Percentiles rank a stretch among this genome's conserved stretches.
phyloP scores from a whole-genome alignment of 2,888 invertebrate species.

The Leptinotarsa rubiginosa region DNA sequence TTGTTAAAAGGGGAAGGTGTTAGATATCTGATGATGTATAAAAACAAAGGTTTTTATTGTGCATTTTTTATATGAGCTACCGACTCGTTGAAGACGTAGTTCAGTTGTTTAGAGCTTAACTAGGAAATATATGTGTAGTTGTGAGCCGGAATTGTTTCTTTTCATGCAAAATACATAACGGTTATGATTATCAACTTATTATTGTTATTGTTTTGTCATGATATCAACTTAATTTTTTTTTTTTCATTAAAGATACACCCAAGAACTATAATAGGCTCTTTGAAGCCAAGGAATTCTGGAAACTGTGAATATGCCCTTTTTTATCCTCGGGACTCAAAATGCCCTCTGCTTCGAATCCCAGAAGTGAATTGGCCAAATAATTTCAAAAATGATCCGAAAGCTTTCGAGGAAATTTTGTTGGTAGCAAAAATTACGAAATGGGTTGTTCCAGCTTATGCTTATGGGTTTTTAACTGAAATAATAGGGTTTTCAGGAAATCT shows the following conservation, averaged over 20 bases:
- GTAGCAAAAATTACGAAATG: conserved; percentile 79
- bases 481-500: conserved; percentile 84
- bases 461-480: conserved; percentile 75
- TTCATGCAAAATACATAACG: too few relatives aligned
- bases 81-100: too few relatives aligned
- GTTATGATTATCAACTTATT: neutral
- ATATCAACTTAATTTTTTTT: neutral
- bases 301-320: conserved; percentile 75
- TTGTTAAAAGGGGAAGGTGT: too few relatives aligned
- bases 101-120: too few relatives aligned
- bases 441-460: conserved; percentile 74
- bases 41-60: too few relatives aligned
- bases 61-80: too few relatives aligned
- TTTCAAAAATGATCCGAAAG: conserved; percentile 69
- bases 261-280: conserved; percentile 78
- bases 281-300: conserved; percentile 70
- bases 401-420: conserved; percentile 75
- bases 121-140: too few relatives aligned
- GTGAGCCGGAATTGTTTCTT: too few relatives aligned
- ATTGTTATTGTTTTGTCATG: neutral
- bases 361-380: conserved; percentile 74
- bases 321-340: conserved; percentile 80
- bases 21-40: too few relatives aligned
- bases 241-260: conserved; percentile 70
- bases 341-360: conserved; percentile 83